These are phyloP conservation scores for Pachypsylla venusta DNA, from an alignment of 1,140 invertebrate genomes.

Conservation along the genomic window DNA sequence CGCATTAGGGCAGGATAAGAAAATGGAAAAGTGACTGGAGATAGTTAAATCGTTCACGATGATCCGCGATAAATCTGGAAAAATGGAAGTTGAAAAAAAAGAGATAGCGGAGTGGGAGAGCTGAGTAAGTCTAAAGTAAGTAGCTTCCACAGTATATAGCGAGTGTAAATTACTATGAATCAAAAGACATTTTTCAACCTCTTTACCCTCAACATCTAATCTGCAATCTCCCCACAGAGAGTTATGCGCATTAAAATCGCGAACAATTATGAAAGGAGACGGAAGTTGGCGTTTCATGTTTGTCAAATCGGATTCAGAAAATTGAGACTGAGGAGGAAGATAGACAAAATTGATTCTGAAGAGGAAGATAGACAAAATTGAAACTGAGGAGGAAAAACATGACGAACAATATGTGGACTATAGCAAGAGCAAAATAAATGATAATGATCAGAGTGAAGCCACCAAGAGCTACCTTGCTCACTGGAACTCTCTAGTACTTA, in stretches of 20 bases:
- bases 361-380: too few species aligned
- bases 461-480: too few species aligned
- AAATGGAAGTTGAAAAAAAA: neutral
- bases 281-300: conserved; percentile 25
- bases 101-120: neutral
- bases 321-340: neutral
- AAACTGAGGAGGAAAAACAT: too few species aligned
- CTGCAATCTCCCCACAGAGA: conserved; percentile 26
- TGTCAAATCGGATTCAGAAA: conserved; percentile 17
- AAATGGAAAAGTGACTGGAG: neutral
- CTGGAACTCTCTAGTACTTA: too few species aligned
- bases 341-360: too few species aligned
- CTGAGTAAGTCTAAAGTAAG: neutral
- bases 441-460: too few species aligned
- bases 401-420: too few species aligned
- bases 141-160: neutral
- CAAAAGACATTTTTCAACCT: conserved; percentile 16
- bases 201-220: conserved; percentile 23
- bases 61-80: neutral
- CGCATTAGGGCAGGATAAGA: neutral
- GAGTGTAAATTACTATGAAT: neutral
- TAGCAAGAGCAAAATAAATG: too few species aligned
- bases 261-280: conserved; percentile 24
- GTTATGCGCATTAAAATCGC: conserved; percentile 28
- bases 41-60: neutral